These are phyloP conservation scores for Lasioglossum baleicum DNA, from an alignment of 1,140 invertebrate genomes.

Conservation along the genomic window DNA sequence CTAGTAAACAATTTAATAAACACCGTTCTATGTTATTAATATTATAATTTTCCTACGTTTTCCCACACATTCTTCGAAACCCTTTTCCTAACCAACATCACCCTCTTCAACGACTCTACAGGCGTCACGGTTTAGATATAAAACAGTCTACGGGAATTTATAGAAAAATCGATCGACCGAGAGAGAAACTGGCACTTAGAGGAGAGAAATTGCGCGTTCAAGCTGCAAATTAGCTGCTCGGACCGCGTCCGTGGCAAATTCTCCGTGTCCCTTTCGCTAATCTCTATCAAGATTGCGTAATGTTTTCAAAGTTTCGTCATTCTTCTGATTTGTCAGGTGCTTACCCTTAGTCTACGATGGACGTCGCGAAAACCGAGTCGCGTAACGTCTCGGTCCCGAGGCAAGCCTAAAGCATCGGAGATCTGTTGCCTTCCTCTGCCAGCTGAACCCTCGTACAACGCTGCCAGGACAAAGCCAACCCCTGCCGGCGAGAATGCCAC, in stretches of 20 bases:
- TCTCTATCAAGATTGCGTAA: not conserved
- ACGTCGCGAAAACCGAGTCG: constrained; percentile 89
- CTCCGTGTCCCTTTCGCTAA: not conserved
- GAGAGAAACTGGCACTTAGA: constrained; percentile 10
- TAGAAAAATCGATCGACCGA: constrained; percentile 15
- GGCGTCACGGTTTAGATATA: not conserved
- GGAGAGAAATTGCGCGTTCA: constrained; percentile 33
- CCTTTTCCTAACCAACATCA: too few relatives aligned
- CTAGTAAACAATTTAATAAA: too few relatives aligned
- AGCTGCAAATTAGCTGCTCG: not conserved
- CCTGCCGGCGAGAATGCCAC: constrained; percentile 92
- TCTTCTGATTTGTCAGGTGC: constrained; percentile 32
- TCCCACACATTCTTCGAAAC: too few relatives aligned
- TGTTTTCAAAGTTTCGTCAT: not conserved
- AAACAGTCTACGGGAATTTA: not conserved
- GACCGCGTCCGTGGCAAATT: constrained; percentile 9
- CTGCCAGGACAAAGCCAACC: constrained; percentile 86
- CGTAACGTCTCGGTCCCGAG: constrained; percentile 85
- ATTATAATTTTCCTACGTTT: too few relatives aligned
- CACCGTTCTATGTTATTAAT: too few relatives aligned
- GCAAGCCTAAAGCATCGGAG: constrained; percentile 83
- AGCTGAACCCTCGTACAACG: constrained; percentile 87
- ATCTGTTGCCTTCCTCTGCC: constrained; percentile 86
- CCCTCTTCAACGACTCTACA: too few relatives aligned
- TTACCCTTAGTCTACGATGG: constrained; percentile 87